phyloP scores from a whole-genome alignment of 1,140 invertebrate species.

The Sipha flava region DNA sequence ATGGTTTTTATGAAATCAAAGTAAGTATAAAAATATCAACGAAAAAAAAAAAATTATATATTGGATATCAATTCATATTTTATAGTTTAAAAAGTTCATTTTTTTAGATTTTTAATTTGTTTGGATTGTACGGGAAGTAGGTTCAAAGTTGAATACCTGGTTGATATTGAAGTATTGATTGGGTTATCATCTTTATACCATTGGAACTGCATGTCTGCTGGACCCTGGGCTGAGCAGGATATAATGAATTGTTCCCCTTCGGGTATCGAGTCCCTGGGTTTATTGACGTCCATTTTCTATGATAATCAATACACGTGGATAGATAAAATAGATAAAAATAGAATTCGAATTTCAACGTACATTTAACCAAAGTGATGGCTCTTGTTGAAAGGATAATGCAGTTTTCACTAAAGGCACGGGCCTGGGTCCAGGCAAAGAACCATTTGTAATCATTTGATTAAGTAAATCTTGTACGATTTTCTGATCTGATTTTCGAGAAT shows the following conservation, averaged over 20 bases:
- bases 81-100: no score
- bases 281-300: neutral
- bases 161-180: constrained; percentile 61
- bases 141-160: constrained; percentile 50
- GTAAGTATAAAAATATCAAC: no score
- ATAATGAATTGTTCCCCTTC: constrained; percentile 65
- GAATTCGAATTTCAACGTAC: neutral
- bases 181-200: constrained; percentile 72
- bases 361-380: constrained; percentile 8
- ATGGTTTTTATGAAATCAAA: no score
- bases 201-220: constrained; percentile 59
- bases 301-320: neutral
- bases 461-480: constrained; percentile 10
- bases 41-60: no score
- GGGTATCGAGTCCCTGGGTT: constrained; percentile 46
- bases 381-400: neutral
- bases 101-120: no score
- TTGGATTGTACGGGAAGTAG: no score
- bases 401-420: neutral
- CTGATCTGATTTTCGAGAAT: neutral
- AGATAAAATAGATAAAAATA: neutral
- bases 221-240: constrained; percentile 65
- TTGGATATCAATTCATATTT: no score
- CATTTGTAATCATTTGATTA: neutral
- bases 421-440: neutral